Evolutionary conservation across 23 tunicate species (phyloP), one percentile per base, ranked within the genome.

Genomic region (Trididemnum nubilum): DNA sequence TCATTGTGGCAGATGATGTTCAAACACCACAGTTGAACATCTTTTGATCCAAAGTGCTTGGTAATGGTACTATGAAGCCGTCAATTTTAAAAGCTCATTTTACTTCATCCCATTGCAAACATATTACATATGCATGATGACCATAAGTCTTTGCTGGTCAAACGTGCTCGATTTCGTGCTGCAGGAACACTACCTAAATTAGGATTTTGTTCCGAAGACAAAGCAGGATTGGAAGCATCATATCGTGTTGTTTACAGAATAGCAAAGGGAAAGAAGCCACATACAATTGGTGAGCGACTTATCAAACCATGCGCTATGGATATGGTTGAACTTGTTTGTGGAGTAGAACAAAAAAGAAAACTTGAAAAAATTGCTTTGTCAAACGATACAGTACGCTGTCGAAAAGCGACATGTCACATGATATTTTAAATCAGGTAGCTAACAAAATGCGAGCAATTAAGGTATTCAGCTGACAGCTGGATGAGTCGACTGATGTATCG

Each of bases 81-180:
- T 73, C 78, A 73, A 73, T 73, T 73, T 37, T 73, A 38, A 73
- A 39, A 73, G 78, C 58, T 73, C 58, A 73, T 73, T 73, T 73
- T 37, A 73, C 58, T 73, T 73, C 78, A 73, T 73, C 58, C 78
- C 78, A 73, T 73, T 73, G 28, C 5, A 73, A 57, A 73, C n/a
- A n/a, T n/a, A n/a, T n/a, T n/a, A n/a, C 78, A 73, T 73, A 58
- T 38, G 29, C 78, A 73, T 73, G 78, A 73, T 31, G 58, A 39
- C 58, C 58, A 73, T 38, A 73, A 18, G 57, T 73, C 78, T 7
- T 73, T 73, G 78, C 78, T 73, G 57, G 78, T 5, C 33, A 37
- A 73, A 73, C 78, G 78, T 39, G 58, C 78, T 73, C 78, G 78
- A 73, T 73, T 73, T 26, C 78, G 78, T 73, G 78, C 78, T 73